phyloP scores from a whole-genome alignment of 2,797 vertebrate species.

The Typhlichthys subterraneus region DNA sequence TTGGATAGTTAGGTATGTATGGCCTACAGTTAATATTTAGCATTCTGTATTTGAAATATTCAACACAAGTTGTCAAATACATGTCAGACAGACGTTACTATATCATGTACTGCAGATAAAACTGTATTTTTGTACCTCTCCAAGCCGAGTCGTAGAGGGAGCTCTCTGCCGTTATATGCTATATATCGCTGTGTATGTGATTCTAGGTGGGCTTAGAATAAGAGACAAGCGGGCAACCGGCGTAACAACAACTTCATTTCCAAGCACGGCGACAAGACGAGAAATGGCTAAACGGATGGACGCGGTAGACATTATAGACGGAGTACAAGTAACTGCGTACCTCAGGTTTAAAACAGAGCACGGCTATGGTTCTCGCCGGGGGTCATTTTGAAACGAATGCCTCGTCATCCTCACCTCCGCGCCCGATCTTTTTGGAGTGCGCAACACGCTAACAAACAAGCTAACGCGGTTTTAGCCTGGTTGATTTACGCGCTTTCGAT shows the following conservation, averaged over 20 bases:
- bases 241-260: constrained; percentile 37
- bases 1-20: constrained; percentile 2
- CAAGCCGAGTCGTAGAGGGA: constrained; percentile 84
- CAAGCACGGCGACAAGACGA: constrained; percentile 8
- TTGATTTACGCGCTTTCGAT: neutral
- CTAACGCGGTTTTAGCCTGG: constrained; percentile 3
- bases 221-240: constrained; percentile 62
- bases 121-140: constrained; percentile 79
- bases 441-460: constrained; percentile 9
- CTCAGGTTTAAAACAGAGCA: neutral
- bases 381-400: constrained; percentile 28
- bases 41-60: neutral
- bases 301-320: neutral
- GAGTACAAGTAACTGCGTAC: neutral
- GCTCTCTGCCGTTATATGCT: constrained; percentile 76
- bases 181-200: constrained; percentile 64
- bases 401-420: constrained; percentile 48
- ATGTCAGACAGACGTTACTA: constrained; percentile 1
- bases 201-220: constrained; percentile 67
- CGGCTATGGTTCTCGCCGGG: neutral
- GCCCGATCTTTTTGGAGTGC: constrained; percentile 27
- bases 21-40: constrained; percentile 19
- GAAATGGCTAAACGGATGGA: neutral
- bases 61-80: neutral
- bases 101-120: constrained; percentile 2